Percentiles rank a stretch among this genome's conserved stretches.
phyloP scores from a whole-genome alignment of 2,888 invertebrate genomes.

The Chouioia cunea region DNA sequence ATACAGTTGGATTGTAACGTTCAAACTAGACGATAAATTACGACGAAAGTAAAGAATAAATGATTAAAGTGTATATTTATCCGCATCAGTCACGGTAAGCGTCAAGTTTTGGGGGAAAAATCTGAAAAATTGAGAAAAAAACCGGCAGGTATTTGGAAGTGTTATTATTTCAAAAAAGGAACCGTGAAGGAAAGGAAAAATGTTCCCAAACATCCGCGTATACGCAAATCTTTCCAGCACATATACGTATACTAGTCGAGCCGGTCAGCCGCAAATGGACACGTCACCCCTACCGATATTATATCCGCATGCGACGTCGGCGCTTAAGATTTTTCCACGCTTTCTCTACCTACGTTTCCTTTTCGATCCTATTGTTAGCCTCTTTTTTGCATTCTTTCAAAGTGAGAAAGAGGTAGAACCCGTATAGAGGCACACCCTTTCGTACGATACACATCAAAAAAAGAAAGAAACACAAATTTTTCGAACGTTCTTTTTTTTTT shows the following conservation, averaged over 20 bases:
- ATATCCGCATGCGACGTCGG: conserved; percentile 40
- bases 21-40: too few species aligned
- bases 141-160: too few species aligned
- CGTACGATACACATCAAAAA: conserved; percentile 44
- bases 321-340: conserved; percentile 52
- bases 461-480: too few species aligned
- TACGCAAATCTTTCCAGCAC: conserved; percentile 18
- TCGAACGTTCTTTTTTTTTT: not conserved
- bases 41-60: too few species aligned
- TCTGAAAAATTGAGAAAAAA: too few species aligned
- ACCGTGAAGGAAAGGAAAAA: conserved; percentile 17
- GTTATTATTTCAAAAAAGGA: conserved; percentile 5
- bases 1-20: too few species aligned
- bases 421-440: not conserved
- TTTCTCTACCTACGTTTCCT: conserved; percentile 54
- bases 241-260: conserved; percentile 33
- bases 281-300: conserved; percentile 66
- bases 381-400: conserved; percentile 33
- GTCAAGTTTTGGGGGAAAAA: too few species aligned
- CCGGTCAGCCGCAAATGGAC: conserved; percentile 69
- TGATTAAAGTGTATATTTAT: too few species aligned
- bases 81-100: too few species aligned
- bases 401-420: conserved; percentile 31
- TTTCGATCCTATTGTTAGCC: conserved; percentile 52
- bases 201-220: conserved; percentile 32